Percentiles rank a stretch among this genome's conserved stretches.
Evolutionary conservation across 2,888 invertebrate species (phyloP).

Genomic region (Cheilosia vernalis): DNA sequence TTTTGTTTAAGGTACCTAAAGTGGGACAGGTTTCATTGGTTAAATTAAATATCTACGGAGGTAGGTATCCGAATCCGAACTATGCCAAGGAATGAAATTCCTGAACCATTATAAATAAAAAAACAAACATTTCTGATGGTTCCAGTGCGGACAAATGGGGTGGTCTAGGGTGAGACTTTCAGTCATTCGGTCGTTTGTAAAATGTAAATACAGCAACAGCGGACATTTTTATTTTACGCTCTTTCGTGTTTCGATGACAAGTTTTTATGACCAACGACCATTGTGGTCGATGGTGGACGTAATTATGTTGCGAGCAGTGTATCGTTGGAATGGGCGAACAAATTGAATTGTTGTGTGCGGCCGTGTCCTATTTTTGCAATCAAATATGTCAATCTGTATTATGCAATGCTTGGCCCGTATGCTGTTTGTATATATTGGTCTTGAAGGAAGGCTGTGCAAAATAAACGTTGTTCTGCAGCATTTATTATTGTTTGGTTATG

Average conservation of each 20-base stretch:
- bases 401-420: background rate
- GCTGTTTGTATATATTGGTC: too few species aligned
- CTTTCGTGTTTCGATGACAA: constrained; percentile 43
- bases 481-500: too few species aligned
- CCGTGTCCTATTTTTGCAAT: constrained; percentile 13
- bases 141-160: background rate
- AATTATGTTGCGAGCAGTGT: too few species aligned
- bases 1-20: constrained; percentile 39
- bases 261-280: constrained; percentile 6
- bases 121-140: background rate
- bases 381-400: constrained; percentile 10
- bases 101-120: constrained; percentile 31
- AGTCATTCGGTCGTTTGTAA: constrained; percentile 37
- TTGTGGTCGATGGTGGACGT: too few species aligned
- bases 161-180: constrained; percentile 1
- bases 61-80: constrained; percentile 3
- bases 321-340: background rate
- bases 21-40: constrained; percentile 46
- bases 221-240: constrained; percentile 58
- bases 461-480: too few species aligned
- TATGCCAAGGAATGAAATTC: constrained; percentile 21
- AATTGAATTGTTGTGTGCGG: constrained; percentile 17
- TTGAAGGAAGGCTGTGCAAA: too few species aligned
- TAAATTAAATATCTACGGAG: constrained; percentile 45
- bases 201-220: constrained; percentile 28